phyloP scores from a whole-genome alignment of 2,888 invertebrate species.

The Cremastinae sp. region DNA sequence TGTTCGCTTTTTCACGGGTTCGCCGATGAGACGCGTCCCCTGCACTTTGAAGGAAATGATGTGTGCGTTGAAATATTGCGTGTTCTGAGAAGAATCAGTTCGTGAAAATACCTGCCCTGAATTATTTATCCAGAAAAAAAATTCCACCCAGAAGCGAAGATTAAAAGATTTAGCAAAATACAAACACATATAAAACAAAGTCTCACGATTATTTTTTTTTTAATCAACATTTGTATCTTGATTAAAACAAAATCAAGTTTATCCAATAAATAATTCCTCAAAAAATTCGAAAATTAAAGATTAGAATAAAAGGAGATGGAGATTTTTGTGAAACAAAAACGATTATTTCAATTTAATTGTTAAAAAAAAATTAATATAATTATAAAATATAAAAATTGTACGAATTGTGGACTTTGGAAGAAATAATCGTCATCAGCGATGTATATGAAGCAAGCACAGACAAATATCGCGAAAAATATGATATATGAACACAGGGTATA shows the following conservation, averaged over 20 bases:
- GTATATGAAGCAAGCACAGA: conserved; percentile 25
- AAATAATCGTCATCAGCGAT: conserved; percentile 30
- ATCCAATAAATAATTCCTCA: no score
- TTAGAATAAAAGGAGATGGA: no score
- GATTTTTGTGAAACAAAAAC: no score
- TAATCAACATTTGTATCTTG: no score
- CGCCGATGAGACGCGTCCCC: conserved; percentile 41
- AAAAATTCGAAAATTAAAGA: no score
- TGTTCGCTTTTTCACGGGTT: conserved; percentile 36
- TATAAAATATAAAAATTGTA: conserved; percentile 2
- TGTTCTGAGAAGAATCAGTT: conserved; percentile 30
- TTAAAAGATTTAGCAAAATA: neutral
- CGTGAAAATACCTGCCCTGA: neutral
- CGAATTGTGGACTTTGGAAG: conserved; percentile 30
- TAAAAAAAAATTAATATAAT: no score
- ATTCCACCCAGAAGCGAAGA: neutral
- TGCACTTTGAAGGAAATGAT: conserved; percentile 56
- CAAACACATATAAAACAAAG: neutral
- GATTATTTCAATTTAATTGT: no score
- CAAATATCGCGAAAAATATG: conserved; percentile 8
- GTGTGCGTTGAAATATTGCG: conserved; percentile 46
- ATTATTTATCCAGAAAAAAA: conserved; percentile 8
- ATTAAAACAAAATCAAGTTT: no score
- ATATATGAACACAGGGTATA: neutral
- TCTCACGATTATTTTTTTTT: neutral